Base-by-base conservation (phyloP, 2,888 invertebrate species). In the Cactoblastis cactorum region DNA sequence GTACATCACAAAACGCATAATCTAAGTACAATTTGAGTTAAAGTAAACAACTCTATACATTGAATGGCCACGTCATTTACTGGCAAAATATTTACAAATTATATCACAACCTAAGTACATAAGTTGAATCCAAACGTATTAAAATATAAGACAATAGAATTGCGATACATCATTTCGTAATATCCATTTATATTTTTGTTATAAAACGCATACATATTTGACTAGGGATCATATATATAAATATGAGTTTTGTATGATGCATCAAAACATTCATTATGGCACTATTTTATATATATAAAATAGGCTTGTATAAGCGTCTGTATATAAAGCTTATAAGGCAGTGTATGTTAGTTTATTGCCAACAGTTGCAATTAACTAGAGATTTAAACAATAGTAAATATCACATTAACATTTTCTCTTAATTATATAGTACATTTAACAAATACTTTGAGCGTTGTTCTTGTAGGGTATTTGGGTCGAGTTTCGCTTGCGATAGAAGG, bases 201-300 rank as follows among this genome's bases (percentile, higher is more conserved):
- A 59, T 45, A 56, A 55, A 62, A 59, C 69, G 65, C 68, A 69
- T 69, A 71, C 57, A 70, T 65, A 62, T 72, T 54, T 83, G 83
- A 83, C 83, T 83, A 83, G 83, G 70, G 61, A 73, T 71, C 61
- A 67, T 65, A 74, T 62, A 69, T 66, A 74, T 66, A 37, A 9
- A 37, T 37, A 45, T 55, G 18, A 53, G 52, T 58, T 67, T 64
- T 59, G 65, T 64, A 67, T 64, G 63, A 72, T 69, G 67, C 62
- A 64, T 67, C 58, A 63, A 62, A 63, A 57, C 62, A 55, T 53
- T 56, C 54, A 57, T 55, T 86, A 87, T 87, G 87, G 87, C 87
- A 87, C 86, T 85, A 83, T 82, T 80, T 82, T 80, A 84, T 73
- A 62, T 61, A 68, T 72, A 81, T 80, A 81, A 83, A 83, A 78